Base-by-base conservation (phyloP, 2,888 invertebrate species). In the Amphipoea oculea region DNA sequence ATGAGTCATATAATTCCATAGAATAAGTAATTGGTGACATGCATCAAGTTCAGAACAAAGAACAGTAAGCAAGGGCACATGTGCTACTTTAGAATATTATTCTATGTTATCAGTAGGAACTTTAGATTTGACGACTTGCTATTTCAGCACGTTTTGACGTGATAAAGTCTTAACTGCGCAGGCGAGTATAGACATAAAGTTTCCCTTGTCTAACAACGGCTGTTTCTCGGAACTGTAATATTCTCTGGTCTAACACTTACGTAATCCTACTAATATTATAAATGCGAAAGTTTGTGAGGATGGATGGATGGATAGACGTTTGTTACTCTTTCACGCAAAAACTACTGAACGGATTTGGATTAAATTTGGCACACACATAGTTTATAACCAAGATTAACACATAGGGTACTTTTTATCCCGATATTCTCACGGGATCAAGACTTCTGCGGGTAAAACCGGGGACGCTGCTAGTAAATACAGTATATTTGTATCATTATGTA, bases 21-120 rank as follows among this genome's bases (percentile, higher is more conserved):
- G n/a, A 85, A 51, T 63, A 51, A 42, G 7, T 69, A 45, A 65
- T 54, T 54, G 45, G 62, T 80, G 62, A 48, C 81, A 48, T 63
- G n/a, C 23, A 45, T 12, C 23, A 51, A 45, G 48, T 5, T 2
- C 17, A 29, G 66, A 72, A 83, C 86, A 83, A 83, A 86, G 86
- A 76, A 68, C 74, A 62, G 51, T 45, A 2, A 2, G 40, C 79
- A 68, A 45, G 62, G 9, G 7, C 54, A 63, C 40, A 85, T 80
- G 62, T 62, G 48, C 36, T 54, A 42, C 63, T 62, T 57, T 51
- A 60, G 14, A 57, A n/a, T 45, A 68, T 82, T 57, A 14, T 48
- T 29, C 6, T 65, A n/a, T 62, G 65, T 70, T 76, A 83, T 86
- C 83, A 86, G 78, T 48, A 40, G 45, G 29, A 23, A 36, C 54